phyloP scores from a whole-genome alignment of 1,140 invertebrate species.

The Philaenus spumarius region DNA sequence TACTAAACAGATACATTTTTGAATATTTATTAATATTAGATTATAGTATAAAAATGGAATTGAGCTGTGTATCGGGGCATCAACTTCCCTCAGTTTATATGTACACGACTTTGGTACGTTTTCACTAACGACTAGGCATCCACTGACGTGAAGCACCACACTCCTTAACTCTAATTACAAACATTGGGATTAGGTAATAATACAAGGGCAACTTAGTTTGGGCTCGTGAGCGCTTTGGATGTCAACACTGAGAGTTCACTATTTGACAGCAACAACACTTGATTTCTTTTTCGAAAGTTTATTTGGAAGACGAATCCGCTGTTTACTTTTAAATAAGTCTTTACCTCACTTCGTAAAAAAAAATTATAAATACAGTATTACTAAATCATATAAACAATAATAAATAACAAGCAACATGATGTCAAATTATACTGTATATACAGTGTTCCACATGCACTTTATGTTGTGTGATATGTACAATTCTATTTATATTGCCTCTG shows the following conservation, averaged over 20 bases:
- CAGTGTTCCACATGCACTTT: too few relatives aligned
- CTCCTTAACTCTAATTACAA: neutral
- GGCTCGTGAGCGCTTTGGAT: too few relatives aligned
- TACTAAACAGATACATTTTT: slow-evolving; percentile 8
- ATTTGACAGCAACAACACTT: slow-evolving; percentile 7
- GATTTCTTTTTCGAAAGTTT: neutral
- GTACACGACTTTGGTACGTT: slow-evolving; percentile 29
- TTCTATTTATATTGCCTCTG: too few relatives aligned
- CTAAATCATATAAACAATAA: too few relatives aligned
- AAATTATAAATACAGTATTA: too few relatives aligned
- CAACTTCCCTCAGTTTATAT: slow-evolving; percentile 10
- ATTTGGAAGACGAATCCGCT: slow-evolving; percentile 15
- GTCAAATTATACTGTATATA: too few relatives aligned
- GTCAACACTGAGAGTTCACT: too few relatives aligned
- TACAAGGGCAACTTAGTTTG: neutral
- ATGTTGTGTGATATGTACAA: too few relatives aligned
- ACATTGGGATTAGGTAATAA: neutral
- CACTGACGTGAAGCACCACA: neutral
- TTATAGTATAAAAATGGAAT: slow-evolving; percentile 23
- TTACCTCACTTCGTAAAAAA: too few relatives aligned
- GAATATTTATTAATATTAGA: slow-evolving; percentile 20
- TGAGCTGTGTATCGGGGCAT: slow-evolving; percentile 16
- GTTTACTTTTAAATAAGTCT: neutral
- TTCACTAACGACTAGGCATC: slow-evolving; percentile 23
- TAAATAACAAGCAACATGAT: too few relatives aligned